Evolutionary conservation across 2,888 invertebrate species (phyloP).

Genomic region (Drosophila pseudotakahashii): DNA sequence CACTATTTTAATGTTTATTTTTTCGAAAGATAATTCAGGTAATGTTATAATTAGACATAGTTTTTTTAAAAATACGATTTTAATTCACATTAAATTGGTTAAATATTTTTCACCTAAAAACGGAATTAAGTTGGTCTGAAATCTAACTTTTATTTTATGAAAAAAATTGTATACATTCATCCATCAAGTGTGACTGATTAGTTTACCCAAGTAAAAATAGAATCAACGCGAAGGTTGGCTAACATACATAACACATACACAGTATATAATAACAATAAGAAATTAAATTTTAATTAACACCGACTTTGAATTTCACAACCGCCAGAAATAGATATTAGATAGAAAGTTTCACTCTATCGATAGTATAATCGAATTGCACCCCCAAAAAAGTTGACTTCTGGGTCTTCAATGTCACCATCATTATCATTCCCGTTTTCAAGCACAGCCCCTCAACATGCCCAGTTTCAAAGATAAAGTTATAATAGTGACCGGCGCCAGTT

Average conservation of each 20-base stretch:
- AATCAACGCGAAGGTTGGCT: background rate
- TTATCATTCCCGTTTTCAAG: background rate
- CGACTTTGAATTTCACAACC: constrained; percentile 33
- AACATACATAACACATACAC: background rate
- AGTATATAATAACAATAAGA: background rate
- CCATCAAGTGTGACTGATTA: too few species aligned
- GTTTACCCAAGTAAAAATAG: background rate
- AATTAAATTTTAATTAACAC: constrained; percentile 16
- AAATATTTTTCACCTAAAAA: too few species aligned
- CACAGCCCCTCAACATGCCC: constrained; percentile 81
- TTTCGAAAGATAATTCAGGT: too few species aligned
- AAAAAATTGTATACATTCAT: too few species aligned
- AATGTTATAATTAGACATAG: too few species aligned
- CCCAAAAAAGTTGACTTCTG: constrained; percentile 8
- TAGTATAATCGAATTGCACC: constrained; percentile 35
- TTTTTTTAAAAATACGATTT: too few species aligned
- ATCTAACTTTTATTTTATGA: too few species aligned
- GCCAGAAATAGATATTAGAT: constrained; percentile 18
- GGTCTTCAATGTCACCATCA: constrained; percentile 32
- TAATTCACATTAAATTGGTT: too few species aligned
- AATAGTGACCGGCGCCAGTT: constrained; percentile 89
- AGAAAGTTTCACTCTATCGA: constrained; percentile 20
- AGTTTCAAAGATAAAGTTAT: constrained; percentile 86
- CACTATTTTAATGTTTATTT: background rate
- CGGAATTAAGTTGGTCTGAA: too few species aligned